Evolutionary conservation across 2,888 invertebrate genomes (phyloP).

Genomic region (Melitaea athalia): DNA sequence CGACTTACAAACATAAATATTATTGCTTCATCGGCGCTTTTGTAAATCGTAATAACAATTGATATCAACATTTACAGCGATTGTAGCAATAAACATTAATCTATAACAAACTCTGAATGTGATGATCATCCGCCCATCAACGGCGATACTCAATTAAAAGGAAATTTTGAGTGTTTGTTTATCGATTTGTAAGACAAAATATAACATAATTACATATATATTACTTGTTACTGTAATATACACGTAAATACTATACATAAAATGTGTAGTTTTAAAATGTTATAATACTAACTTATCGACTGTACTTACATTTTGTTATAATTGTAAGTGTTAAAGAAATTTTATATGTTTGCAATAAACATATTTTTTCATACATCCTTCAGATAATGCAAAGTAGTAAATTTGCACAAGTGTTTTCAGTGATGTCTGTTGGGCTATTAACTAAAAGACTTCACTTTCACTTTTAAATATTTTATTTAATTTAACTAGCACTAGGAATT

Average conservation of each 20-base stretch:
- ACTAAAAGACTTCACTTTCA: too few relatives aligned
- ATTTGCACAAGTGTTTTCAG: constrained; percentile 24
- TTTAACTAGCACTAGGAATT: too few relatives aligned
- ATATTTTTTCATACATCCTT: neutral
- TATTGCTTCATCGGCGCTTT: constrained; percentile 17
- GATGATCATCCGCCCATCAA: constrained; percentile 7
- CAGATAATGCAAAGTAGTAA: constrained; percentile 14
- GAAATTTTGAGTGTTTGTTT: neutral
- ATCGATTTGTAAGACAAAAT: neutral
- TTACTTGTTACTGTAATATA: too few relatives aligned
- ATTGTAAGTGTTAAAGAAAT: too few relatives aligned
- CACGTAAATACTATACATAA: too few relatives aligned
- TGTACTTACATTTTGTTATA: too few relatives aligned
- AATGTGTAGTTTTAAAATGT: too few relatives aligned
- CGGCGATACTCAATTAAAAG: constrained; percentile 3
- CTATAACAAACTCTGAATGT: neutral
- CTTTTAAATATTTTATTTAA: too few relatives aligned
- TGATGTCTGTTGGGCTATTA: too few relatives aligned
- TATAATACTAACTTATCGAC: too few relatives aligned
- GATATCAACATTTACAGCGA: constrained; percentile 15
- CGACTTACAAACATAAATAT: constrained; percentile 16
- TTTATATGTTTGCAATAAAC: too few relatives aligned
- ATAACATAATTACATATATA: too few relatives aligned
- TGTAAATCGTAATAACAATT: constrained; percentile 18
- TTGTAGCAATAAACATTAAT: constrained; percentile 16